A percentile compares a stretch with the other conserved stretches of the same genome.
Evolutionary conservation across 2,888 invertebrate genomes (phyloP).

Genomic region (Chymomyza procnemis): DNA sequence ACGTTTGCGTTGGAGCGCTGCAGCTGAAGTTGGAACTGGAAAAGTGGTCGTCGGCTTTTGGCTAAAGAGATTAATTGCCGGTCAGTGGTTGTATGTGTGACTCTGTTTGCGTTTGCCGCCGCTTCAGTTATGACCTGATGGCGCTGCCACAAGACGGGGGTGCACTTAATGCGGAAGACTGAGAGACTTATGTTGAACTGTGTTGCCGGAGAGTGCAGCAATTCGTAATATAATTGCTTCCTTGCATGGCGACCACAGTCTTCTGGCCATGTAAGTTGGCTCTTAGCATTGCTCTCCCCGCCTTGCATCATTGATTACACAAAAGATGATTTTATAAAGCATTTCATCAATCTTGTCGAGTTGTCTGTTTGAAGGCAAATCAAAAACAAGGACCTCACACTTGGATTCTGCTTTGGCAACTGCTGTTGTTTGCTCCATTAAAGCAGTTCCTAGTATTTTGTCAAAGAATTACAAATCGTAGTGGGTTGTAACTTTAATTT

Average conservation of each 20-base stretch:
- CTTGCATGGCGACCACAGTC: conserved; percentile 26
- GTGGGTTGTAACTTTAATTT: background rate
- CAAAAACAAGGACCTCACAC: background rate
- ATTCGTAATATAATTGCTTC: conserved; percentile 55
- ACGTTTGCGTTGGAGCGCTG: background rate
- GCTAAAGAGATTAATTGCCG: conserved; percentile 63
- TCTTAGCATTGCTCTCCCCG: background rate
- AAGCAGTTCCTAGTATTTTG: background rate
- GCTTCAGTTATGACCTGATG: background rate
- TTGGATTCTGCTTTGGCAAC: background rate
- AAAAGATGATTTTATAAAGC: background rate
- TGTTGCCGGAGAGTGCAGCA: conserved; percentile 26
- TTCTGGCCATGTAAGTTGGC: background rate
- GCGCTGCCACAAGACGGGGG: background rate
- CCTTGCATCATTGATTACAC: background rate
- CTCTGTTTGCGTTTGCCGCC: background rate
- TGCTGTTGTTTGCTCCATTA: background rate
- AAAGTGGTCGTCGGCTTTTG: conserved; percentile 48
- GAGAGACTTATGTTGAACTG: background rate
- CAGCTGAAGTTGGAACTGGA: background rate
- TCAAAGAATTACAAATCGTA: background rate
- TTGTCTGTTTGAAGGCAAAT: background rate
- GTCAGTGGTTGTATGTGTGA: background rate
- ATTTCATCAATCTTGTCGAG: background rate
- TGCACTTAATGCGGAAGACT: background rate